Conservation (phyloP, 1,140 invertebrate species). For the Solenopsis invicta region DNA sequence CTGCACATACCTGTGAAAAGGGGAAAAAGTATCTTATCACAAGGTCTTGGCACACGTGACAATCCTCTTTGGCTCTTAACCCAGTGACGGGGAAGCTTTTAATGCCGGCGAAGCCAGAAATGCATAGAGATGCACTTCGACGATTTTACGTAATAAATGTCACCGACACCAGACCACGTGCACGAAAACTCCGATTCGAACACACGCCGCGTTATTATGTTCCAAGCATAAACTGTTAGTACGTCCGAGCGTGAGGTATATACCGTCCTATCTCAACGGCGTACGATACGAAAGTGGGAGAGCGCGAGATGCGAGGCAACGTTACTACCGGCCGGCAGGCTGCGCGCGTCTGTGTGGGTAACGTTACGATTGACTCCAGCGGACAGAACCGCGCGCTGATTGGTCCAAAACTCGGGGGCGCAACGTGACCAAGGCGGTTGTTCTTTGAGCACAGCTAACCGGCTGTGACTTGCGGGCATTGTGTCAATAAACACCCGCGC, state of each 20-base stretch:
- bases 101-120: background rate
- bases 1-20: background rate
- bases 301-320: constrained; percentile 63
- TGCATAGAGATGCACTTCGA: background rate
- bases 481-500: background rate
- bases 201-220: background rate
- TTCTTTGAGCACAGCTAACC: background rate
- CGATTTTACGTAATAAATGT: background rate
- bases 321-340: constrained; percentile 59
- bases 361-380: constrained; percentile 56
- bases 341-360: constrained; percentile 41
- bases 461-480: background rate
- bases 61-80: background rate
- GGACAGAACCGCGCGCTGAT: constrained; percentile 2
- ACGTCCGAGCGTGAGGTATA: background rate
- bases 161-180: background rate
- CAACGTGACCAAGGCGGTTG: constrained; percentile 2
- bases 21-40: background rate
- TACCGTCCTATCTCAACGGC: constrained; percentile 74
- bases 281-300: constrained; percentile 81
- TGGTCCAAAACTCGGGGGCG: constrained; percentile 36
- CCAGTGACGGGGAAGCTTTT: background rate
- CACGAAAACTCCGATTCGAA: background rate
- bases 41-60: background rate
- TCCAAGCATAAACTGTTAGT: background rate